Percentiles rank a stretch among this genome's conserved stretches.
These are phyloP conservation scores for Ptilodon capucinus DNA, from an alignment of 2,888 invertebrate species.

Conservation along the genomic window DNA sequence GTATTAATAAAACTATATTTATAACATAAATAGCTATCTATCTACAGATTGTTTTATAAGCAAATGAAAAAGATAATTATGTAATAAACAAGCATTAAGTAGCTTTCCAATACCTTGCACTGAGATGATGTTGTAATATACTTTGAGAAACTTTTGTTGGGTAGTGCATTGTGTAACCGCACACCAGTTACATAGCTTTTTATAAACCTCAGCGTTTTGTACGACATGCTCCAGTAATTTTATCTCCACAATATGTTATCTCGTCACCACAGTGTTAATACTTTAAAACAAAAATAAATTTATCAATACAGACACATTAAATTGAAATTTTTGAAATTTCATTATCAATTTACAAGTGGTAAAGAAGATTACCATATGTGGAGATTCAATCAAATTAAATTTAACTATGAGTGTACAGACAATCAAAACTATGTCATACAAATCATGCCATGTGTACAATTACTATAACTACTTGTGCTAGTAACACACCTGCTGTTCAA, in stretches of 20 bases:
- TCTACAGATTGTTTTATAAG: not conserved
- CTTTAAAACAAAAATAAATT: constrained; percentile 53
- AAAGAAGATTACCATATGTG: constrained; percentile 69
- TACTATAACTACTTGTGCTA: constrained; percentile 11
- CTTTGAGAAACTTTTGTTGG: constrained; percentile 57
- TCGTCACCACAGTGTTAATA: constrained; percentile 66
- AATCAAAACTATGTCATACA: not conserved
- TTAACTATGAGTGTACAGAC: constrained; percentile 16
- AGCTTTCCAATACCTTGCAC: constrained; percentile 66
- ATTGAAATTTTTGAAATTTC: not conserved
- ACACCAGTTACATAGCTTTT: constrained; percentile 46
- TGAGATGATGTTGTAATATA: constrained; percentile 68
- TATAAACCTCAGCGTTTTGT: constrained; percentile 53
- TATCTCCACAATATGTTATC: constrained; percentile 51
- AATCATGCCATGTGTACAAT: constrained; percentile 5
- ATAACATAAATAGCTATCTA: not conserved
- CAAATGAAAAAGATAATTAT: constrained; percentile 1
- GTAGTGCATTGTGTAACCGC: constrained; percentile 51
- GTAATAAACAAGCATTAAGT: constrained; percentile 25
- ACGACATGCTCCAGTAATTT: constrained; percentile 60
- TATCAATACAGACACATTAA: not conserved
- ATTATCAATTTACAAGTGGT: constrained; percentile 33
- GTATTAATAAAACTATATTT: not conserved
- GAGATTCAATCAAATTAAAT: constrained; percentile 42
- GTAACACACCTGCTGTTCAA: constrained; percentile 62